Percentiles rank a stretch among this genome's conserved stretches.
Conservation (phyloP, 2,113 vertebrate species). For the Clupea harengus region DNA sequence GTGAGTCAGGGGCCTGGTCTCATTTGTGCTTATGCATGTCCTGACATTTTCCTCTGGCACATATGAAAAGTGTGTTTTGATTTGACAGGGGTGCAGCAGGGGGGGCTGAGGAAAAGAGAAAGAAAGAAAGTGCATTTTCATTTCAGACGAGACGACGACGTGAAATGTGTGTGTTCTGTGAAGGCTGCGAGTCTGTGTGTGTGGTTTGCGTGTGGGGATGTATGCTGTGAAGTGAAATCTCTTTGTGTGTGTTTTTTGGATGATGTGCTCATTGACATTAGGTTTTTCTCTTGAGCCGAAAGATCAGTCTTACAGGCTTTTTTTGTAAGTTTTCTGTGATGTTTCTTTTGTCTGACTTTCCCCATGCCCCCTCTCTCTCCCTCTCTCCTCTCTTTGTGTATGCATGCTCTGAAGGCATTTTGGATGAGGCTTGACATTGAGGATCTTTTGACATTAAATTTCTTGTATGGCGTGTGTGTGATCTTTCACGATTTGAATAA, state of each 20-base stretch:
- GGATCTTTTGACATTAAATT: not conserved
- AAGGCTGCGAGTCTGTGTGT: not conserved
- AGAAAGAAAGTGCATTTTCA: not conserved
- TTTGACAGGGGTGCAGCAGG: not conserved
- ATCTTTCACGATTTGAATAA: not conserved
- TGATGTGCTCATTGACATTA: not conserved
- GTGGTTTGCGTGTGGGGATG: not conserved
- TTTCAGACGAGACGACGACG: not conserved
- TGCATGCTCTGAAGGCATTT: not conserved
- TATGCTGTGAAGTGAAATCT: not conserved
- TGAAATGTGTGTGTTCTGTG: not conserved
- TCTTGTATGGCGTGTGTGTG: not conserved
- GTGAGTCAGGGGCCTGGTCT: not conserved
- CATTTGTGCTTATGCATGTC: not conserved
- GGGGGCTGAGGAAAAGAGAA: not conserved
- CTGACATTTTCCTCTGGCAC: conserved; percentile 2
- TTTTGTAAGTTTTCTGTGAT: not conserved
- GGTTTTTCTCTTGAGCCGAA: not conserved
- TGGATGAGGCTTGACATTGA: conserved; percentile 5
- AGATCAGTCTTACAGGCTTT: not conserved
- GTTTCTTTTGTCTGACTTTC: not conserved
- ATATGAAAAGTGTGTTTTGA: not conserved
- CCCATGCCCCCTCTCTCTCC: not conserved
- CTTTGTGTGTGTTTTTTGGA: not conserved
- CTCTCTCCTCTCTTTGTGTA: not conserved